phyloP scores from a whole-genome alignment of 2,797 vertebrate genomes.

The Anolis apletophallus region DNA sequence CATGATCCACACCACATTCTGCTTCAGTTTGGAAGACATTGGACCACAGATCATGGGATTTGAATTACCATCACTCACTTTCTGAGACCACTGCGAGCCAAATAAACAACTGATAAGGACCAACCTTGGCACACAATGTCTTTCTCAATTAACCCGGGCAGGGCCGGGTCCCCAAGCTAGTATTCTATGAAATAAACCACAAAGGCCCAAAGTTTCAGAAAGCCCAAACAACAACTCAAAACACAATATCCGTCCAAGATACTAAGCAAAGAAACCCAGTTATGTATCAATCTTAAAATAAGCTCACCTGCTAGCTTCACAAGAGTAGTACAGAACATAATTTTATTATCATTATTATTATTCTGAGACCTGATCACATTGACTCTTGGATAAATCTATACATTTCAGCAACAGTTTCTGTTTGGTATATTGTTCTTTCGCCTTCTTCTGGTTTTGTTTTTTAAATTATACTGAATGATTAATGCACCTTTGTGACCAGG shows the following conservation, averaged over 20 bases:
- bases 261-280: slow-evolving; percentile 71
- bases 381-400: slow-evolving; percentile 78
- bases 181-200: slow-evolving; percentile 70
- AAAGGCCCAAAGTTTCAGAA: slow-evolving; percentile 64
- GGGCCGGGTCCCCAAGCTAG: no score
- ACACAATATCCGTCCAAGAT: background rate
- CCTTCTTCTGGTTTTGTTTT: slow-evolving; percentile 49
- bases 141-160: no score
- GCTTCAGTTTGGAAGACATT: no score
- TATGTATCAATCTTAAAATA: slow-evolving; percentile 66
- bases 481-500: slow-evolving; percentile 81
- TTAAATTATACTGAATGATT: slow-evolving; percentile 82
- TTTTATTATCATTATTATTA: slow-evolving; percentile 61
- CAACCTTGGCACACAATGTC: no score
- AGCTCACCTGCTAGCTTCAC: slow-evolving; percentile 79
- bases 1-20: no score
- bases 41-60: no score
- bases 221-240: background rate
- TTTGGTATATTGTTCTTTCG: slow-evolving; percentile 78
- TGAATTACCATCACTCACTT: no score
- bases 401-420: slow-evolving; percentile 75
- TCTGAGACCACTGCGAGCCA: no score
- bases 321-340: slow-evolving; percentile 78
- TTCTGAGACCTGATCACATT: slow-evolving; percentile 81
- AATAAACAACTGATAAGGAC: no score